Base-by-base conservation (phyloP, 2,888 invertebrate species). In the Drosophila yooni region DNA sequence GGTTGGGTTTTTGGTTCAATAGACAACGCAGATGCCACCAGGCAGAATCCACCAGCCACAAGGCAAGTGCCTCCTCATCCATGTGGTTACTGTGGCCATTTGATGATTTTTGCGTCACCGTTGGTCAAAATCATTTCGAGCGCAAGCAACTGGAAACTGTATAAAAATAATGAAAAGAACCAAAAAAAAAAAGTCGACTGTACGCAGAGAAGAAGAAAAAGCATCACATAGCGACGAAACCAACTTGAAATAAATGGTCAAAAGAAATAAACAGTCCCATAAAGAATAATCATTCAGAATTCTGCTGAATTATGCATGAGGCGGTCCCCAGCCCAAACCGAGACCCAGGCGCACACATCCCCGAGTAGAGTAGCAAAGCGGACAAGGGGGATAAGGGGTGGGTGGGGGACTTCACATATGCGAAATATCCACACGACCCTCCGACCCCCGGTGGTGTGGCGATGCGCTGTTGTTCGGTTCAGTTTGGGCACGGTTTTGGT, bases 241-340 rank as follows among this genome's bases (percentile, higher is more conserved):
- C 89, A 91, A 90, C 85, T 85, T 90, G 90, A 92, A 91, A 92
- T 92, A 92, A 92, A 91, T 92, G 92, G 91, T 92, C 92, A 91
- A 92, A 92, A 92, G 93, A 92, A 92, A 92, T 92, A 92, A 92
- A 92, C 92, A 92, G 92, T 92, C 92, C 91, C 92, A 92, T 92
- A 92, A 92, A 92, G 92, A 92, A 92, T 92, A 92, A 92, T 92
- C 93, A 92, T 92, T 92, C 92, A 89, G 92, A 92, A 92, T 91
- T 92, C 93, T 92, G 91, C 91, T 92, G 92, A 92, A 92, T 92
- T 91, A 92, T 92, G 93, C 92, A 92, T 92, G 92, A 92, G 92
- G 81, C 76, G 65, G 38, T 34, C 57, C 70, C 76, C 53, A 71
- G 59, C 58, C 60, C 70, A 54, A 46, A 36, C 25, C 48, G 46